Evolutionary conservation across 1,140 invertebrate genomes (phyloP), one percentile per base, ranked within the genome.

Genomic region (Lethrus apterus): DNA sequence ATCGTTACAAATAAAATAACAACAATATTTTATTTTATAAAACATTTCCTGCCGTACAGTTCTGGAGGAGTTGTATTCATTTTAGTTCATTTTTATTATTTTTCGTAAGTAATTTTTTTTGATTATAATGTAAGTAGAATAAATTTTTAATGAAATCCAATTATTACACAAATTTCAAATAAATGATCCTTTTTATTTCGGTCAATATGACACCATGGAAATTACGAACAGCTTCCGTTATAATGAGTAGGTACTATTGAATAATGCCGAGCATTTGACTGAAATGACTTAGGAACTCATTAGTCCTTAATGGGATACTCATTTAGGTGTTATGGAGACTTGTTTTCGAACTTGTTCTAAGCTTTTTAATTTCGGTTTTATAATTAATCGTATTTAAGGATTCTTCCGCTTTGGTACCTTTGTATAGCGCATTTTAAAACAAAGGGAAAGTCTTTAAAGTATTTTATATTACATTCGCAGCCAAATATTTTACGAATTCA

Each of bases 281-380:
- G 49, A 51, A 51, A 31, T 51, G 44, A 46, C 43, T 50, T 50
- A 32, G 48, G 43, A 50, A 50, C 43, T 50, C 48, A 50, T 50
- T 50, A 50, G 41, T 46, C 44, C 35, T 40, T 51, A 51, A 51
- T 46, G 38, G 45, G 49, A 46, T 51, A 51, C 46, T 46, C 44
- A 51, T 51, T 42, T 40, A 51, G 36, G 44, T 51, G 49, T 50
- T 46, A 30, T 46, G 21, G n/a, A 44, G 44, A 30, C 29, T 46
- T 46, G 29, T 31, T 31, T 43, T 31, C 44, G 21, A 38, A 46
- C 30, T 40, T 42, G 35, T 51, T 42, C 33, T 42, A 20, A 41
- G 43, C 29, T 46, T 50, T 51, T 51, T 46, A 46, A 42, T 42
- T 51, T 42, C 30, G 44, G 21, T 42, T 46, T 46, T 29, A 38